Evolutionary conservation across 2,888 invertebrate genomes (phyloP), one percentile per base, ranked within the genome.

Genomic region (Brassicogethes aeneus): DNA sequence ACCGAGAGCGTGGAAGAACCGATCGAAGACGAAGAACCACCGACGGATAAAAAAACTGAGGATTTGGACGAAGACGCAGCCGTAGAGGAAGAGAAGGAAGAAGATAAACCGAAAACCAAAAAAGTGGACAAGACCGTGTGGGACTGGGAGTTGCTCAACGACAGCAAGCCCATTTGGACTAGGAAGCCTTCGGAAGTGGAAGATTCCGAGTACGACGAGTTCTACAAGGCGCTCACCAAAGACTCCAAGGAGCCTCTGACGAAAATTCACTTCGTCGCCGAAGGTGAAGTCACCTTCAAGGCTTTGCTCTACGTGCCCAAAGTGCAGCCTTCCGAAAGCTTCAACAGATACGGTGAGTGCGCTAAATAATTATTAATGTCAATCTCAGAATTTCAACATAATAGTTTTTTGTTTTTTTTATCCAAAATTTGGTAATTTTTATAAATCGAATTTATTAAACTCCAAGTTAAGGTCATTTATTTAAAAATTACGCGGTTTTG

Each of bases 261-360:
- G 2, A 85, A 85, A 64, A 86, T 87, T 3, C 99, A 99, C 71
- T 99, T 99, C 69, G 81, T 93, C 46, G 99, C 99, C 15, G 99
- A 99, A 72, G 99, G 99, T 47, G 99, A 99, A 74, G 96, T 99
- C 3, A 93, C 95, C 3, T 99, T 99, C 76, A 96, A 95, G 68
- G 89, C 96, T 42, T 78, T 99, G 50, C 73, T 99, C 46, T 99
- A 86, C 71, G 84, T 99, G 48, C 97, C 97, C 34, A 83, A 83
- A 65, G 78, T 80, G 23, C 89, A 94, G 62, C 95, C 96, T 1
- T 75, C 82, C 7, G 97, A 99, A 66, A 85, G 85, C 57, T 97
- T 99, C 77, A 93, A 93, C 70, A 82, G 83, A 63, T 97, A 97
- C 66, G 97, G n/a, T n/a, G n/a, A n/a, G n/a, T n/a, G n/a, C n/a